Evolutionary conservation across 2,797 vertebrate genomes (phyloP).

Genomic region (Dipus sagitta): DNA sequence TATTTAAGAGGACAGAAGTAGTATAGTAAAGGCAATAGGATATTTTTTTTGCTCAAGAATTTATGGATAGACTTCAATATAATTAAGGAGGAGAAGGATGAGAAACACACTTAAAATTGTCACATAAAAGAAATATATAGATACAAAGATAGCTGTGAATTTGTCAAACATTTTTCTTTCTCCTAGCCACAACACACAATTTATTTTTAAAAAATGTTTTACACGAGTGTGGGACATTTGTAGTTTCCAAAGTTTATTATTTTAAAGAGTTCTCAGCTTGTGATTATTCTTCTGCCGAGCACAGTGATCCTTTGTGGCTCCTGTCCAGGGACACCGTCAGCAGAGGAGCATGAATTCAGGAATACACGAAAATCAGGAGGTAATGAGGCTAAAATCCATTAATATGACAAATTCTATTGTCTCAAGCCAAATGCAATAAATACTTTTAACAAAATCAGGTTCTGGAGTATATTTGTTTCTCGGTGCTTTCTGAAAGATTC

Average conservation of each 20-base stretch:
- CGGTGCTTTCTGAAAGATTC: constrained; percentile 6
- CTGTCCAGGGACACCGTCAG: neutral
- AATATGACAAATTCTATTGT: constrained; percentile 49
- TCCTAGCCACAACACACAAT: neutral
- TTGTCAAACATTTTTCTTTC: neutral
- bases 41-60: neutral
- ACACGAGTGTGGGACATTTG: neutral
- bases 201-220: constrained; percentile 33
- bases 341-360: neutral
- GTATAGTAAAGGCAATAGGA: neutral
- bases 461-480: constrained; percentile 11
- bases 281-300: constrained; percentile 16
- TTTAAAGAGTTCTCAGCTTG: neutral
- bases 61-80: constrained; percentile 27
- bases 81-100: neutral
- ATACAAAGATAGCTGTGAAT: neutral
- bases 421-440: constrained; percentile 24
- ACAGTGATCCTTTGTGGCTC: neutral
- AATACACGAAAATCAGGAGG: constrained; percentile 30
- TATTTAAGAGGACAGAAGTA: neutral
- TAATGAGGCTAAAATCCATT: constrained; percentile 64
- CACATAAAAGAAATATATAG: neutral
- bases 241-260: neutral
- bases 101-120: neutral
- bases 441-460: constrained; percentile 62